Evolutionary conservation across 2,113 vertebrate species (phyloP).

Genomic region (Rhombomys opimus): DNA sequence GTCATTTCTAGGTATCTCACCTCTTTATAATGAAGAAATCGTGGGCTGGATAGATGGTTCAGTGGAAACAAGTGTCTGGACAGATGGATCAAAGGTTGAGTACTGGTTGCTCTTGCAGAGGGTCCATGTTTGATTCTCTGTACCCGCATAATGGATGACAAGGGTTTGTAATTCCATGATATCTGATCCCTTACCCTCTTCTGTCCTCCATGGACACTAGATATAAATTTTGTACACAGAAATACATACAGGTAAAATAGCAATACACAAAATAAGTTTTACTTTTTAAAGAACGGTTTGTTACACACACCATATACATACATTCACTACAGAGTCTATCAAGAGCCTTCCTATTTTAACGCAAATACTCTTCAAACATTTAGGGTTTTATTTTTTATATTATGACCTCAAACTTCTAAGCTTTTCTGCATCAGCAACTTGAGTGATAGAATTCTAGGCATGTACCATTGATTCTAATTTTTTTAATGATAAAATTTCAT

Average conservation of each 20-base stretch:
- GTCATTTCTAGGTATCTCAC: not conserved
- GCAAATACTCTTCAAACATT: constrained; percentile 58
- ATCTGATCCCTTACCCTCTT: not conserved
- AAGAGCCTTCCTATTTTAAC: constrained; percentile 35
- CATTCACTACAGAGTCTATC: constrained; percentile 75
- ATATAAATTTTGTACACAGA: not conserved
- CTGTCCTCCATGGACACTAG: not conserved
- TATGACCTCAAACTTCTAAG: not conserved
- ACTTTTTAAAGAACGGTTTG: not conserved
- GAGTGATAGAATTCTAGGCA: not conserved
- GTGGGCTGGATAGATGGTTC: not conserved
- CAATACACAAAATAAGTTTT: not conserved
- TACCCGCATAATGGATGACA: not conserved
- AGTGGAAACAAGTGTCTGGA: not conserved
- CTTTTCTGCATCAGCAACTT: not conserved
- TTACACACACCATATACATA: not conserved
- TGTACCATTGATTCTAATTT: too few species aligned
- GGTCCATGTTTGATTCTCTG: not conserved
- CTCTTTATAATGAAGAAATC: not conserved
- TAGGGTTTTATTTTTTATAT: not conserved
- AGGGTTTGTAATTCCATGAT: not conserved
- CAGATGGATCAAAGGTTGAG: not conserved
- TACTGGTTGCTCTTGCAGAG: not conserved
- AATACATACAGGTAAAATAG: not conserved
- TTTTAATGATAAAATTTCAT: not conserved